These are phyloP conservation scores for Dendronephthya gigantea DNA, from an alignment of 64 coral and sea anemone genomes.

Conservation along the genomic window DNA sequence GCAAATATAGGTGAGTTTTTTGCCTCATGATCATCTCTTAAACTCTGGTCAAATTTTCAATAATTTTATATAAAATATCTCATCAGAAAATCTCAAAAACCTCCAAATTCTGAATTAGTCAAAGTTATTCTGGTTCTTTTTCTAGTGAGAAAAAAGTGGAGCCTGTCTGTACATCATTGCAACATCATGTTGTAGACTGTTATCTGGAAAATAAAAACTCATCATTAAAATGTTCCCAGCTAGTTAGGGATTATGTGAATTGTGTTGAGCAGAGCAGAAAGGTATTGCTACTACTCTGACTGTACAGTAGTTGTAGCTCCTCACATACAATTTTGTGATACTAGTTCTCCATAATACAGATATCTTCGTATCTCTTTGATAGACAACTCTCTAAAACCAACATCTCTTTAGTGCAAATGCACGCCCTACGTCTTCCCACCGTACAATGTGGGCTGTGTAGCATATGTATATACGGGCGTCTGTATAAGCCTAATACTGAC, in stretches of 20 bases:
- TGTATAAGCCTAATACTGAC: too few relatives aligned
- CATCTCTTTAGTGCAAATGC: too few relatives aligned
- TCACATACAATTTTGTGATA: too few relatives aligned
- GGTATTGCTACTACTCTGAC: neutral
- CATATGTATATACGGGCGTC: too few relatives aligned
- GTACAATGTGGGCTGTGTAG: too few relatives aligned
- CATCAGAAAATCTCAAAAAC: neutral
- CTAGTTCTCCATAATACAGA: too few relatives aligned
- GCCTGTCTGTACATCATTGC: neutral
- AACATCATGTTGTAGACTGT: neutral
- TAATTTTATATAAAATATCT: neutral
- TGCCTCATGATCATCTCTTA: too few relatives aligned
- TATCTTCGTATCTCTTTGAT: too few relatives aligned
- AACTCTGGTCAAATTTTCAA: too few relatives aligned
- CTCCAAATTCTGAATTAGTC: neutral
- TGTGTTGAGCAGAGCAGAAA: neutral
- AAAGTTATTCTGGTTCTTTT: neutral
- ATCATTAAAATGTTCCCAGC: neutral
- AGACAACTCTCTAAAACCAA: too few relatives aligned
- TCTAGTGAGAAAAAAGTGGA: neutral
- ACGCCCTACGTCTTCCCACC: too few relatives aligned
- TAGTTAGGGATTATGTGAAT: neutral
- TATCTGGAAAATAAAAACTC: neutral
- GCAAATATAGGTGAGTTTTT: constrained; percentile 1
- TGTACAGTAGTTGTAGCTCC: neutral